Base-by-base conservation (phyloP, 2,888 invertebrate genomes). In the Diarsia dahlii region DNA sequence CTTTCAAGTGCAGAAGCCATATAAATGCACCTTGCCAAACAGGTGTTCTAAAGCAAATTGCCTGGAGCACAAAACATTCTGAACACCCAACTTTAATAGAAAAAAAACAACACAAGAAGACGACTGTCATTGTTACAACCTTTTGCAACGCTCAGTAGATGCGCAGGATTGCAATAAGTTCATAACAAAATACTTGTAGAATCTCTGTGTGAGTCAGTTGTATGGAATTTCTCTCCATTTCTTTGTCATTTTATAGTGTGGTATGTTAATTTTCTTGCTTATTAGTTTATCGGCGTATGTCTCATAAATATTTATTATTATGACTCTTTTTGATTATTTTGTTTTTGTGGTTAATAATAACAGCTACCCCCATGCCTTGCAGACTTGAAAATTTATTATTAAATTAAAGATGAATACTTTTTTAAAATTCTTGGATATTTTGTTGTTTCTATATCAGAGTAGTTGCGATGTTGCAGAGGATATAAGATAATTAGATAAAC, bases 201-300 rank as follows among this genome's bases (percentile, higher is more conserved):
- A 54, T 71, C 9, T 52, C 23, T 39, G 39, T 15, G 23, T 86
- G 87, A 86, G 39, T 86, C 87, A 86, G 62, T 69, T 8, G 18
- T 13, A 4, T 39, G 76, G 87, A 76, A 86, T 87, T 56, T 76
- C 74, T 77, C 63, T 66, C 15, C 68, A 76, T 72, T 74, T 81
- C 79, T 85, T 86, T 86, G 84, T 86, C 73, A 75, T 76, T 71
- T 80, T 54, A 70, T 62, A 62, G 28, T 52, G 50, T 45, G n/a
- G 13, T 48, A 56, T 75, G 63, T 65, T 75, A 76, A 65, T 84
- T 68, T 46, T 63, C n/a, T 58, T 63, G 54, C 56, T 78, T 74
- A 83, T 66, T 63, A 58, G 50, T 54, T 76, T 66, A 56, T 18
- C 3, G 15, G 23, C 46, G 28, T 10, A 10, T 58, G n/a, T 12